Conservation (phyloP, 53 echinoderm and acorn worm species). For the Holothuria leucospilota region DNA sequence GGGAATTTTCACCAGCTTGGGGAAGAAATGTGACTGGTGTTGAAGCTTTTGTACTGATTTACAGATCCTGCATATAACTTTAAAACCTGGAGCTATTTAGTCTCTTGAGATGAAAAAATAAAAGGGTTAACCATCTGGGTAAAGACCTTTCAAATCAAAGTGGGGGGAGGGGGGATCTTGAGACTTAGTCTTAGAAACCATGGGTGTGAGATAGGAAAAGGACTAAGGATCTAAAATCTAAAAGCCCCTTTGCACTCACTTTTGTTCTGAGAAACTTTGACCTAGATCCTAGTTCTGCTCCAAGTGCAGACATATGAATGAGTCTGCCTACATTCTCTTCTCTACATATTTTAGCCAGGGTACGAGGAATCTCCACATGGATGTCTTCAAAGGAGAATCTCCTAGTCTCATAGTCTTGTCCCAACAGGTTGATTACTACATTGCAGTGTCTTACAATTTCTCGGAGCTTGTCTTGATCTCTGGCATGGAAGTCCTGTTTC, state of each 20-base stretch:
- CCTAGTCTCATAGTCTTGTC: constrained; percentile 89
- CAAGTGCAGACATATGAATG: constrained; percentile 91
- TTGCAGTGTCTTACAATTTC: constrained; percentile 88
- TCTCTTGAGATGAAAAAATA: too few species aligned
- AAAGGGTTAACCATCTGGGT: too few species aligned
- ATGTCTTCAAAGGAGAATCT: constrained; percentile 86
- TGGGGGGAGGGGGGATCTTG: too few species aligned
- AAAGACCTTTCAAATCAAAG: too few species aligned
- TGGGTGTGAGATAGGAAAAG: too few species aligned
- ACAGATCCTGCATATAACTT: too few species aligned
- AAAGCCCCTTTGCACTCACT: constrained; percentile 42
- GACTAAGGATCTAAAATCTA: too few species aligned
- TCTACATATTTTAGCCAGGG: constrained; percentile 74
- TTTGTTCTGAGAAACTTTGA: constrained; percentile 95
- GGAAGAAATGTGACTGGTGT: too few species aligned
- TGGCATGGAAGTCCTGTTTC: constrained; percentile 68
- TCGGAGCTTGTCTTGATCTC: constrained; percentile 60
- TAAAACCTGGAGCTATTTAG: too few species aligned
- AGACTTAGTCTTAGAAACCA: too few species aligned
- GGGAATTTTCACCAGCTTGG: too few species aligned
- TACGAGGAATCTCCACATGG: constrained; percentile 77
- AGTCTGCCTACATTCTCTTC: constrained; percentile 77
- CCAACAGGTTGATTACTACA: constrained; percentile 88
- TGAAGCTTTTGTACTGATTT: too few species aligned
- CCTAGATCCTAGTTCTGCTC: constrained; percentile 69